These are phyloP conservation scores for Zoanthus sociatus DNA, from an alignment of 92 coral and sea anemone species.

Conservation along the genomic window DNA sequence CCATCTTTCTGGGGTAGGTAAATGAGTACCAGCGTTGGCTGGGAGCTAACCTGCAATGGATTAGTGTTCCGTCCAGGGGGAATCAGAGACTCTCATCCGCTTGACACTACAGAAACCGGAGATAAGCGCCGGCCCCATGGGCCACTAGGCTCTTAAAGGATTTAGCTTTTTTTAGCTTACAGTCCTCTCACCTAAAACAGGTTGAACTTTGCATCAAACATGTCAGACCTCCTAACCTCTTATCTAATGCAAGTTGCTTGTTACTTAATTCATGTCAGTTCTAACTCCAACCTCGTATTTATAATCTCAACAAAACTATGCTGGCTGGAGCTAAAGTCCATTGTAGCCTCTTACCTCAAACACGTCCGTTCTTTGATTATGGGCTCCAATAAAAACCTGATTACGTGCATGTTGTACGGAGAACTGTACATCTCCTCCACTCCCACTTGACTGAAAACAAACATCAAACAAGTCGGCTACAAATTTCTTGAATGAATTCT, in stretches of 20 bases:
- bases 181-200: neutral
- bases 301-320: too few relatives aligned
- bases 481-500: neutral
- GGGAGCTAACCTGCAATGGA: too few relatives aligned
- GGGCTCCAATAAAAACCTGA: slow-evolving; percentile 92
- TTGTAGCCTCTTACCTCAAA: slow-evolving; percentile 64
- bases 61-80: too few relatives aligned
- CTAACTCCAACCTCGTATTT: neutral
- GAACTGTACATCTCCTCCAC: slow-evolving; percentile 72
- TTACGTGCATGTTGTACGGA: slow-evolving; percentile 97
- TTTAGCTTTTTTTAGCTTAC: too few relatives aligned
- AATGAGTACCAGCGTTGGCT: too few relatives aligned
- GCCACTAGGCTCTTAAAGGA: too few relatives aligned
- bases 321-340: too few relatives aligned
- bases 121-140: too few relatives aligned
- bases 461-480: neutral
- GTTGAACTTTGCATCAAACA: neutral
- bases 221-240: neutral
- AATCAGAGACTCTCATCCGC: too few relatives aligned
- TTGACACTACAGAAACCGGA: too few relatives aligned
- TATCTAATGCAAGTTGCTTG: neutral
- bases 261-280: neutral
- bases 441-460: slow-evolving; percentile 64
- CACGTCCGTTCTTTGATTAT: slow-evolving; percentile 77
- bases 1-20: too few relatives aligned